Evolutionary conservation across 2,797 vertebrate genomes (phyloP).

Genomic region (Mus caroli): DNA sequence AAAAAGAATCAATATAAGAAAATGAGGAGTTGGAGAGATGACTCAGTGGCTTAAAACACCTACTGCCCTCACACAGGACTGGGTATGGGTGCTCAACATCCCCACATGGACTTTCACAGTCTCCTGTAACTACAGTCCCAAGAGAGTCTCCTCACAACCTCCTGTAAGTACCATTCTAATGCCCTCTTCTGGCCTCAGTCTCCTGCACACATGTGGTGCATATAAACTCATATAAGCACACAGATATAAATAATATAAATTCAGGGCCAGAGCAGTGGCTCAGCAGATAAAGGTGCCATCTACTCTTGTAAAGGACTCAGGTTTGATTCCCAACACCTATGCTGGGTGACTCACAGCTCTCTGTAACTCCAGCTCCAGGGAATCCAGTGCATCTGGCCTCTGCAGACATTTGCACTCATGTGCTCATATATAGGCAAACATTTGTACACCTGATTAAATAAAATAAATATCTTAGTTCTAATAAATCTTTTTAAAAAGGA

Average conservation of each 20-base stretch:
- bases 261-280: no score
- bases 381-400: neutral
- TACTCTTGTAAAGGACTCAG: neutral
- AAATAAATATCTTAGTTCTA: neutral
- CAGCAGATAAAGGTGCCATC: neutral
- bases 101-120: neutral
- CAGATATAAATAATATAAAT: neutral
- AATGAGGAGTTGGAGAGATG: neutral
- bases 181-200: neutral
- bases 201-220: neutral
- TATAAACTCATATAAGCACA: neutral
- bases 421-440: neutral
- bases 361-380: neutral
- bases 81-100: neutral
- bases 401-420: neutral
- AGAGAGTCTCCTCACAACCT: neutral
- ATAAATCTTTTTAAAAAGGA: neutral
- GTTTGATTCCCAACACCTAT: neutral
- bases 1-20: constrained; percentile 42
- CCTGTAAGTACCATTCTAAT: neutral
- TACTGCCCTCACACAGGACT: neutral
- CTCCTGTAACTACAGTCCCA: neutral
- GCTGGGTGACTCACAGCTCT: neutral
- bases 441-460: neutral
- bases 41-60: neutral